Base-by-base conservation (phyloP, 2,113 vertebrate species). In the Apus apus region DNA sequence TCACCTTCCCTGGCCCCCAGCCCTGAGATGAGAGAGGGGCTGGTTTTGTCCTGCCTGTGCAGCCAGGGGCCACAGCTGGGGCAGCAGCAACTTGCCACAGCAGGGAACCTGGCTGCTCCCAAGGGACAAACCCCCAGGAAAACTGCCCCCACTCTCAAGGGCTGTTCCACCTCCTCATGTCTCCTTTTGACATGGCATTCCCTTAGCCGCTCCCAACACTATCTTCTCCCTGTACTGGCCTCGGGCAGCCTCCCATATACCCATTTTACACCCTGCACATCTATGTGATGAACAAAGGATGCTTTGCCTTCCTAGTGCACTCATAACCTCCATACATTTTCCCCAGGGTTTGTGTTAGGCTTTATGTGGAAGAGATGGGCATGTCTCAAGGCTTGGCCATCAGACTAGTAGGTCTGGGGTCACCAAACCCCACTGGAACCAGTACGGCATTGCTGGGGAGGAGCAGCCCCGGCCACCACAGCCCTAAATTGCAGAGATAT, bases 11-110 rank as follows among this genome's bases (percentile, higher is more conserved):
- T 38, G n/a, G 4, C 15, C 18, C 15, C 21, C 53, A 73, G 60
- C 48, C 54, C 50, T 9, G 50, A 30, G 32, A 3, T 9, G 18
- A 26, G 60, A 73, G n/a, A 64, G 11, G 27, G 60, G 26, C 6
- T 36, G 38, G 32, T 9, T 77, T 26, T 2, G 4, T 12, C 46
- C 43, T 20, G 46, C 2, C 1, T 1, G 1, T 15, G 50, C 38
- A 25, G 48, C 20, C 58, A 48, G 22, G 40, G 34, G 26, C 34
- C 36, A 4, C 0, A 7, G 22, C 61, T 21, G 19, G 34, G 36
- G 43, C 67, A 57, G 34, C 45, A 27, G 58, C 58, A 26, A 5
- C 3, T 2, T 40, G 38, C 23, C 8, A 3, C 26, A 3, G 36
- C 51, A 17, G 30, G 64, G 36, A 50, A 56, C 8, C 11, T 4